phyloP scores from a whole-genome alignment of 2,888 invertebrate species.

The Ormyrus pomaceus region DNA sequence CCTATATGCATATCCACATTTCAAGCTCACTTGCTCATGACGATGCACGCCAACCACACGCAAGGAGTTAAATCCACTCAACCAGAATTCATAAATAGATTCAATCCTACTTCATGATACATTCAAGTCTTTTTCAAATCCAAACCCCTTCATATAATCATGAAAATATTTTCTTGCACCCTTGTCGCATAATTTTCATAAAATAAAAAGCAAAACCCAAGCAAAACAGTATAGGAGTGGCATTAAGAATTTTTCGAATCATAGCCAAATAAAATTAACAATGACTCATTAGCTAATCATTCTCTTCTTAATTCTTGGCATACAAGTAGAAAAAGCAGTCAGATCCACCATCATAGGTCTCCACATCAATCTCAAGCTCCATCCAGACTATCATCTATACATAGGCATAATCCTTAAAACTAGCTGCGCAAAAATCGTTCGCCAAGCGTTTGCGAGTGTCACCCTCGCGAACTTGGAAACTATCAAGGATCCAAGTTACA shows the following conservation, averaged over 20 bases:
- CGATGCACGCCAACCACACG: slow-evolving; percentile 58
- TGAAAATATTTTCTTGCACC: slow-evolving; percentile 8
- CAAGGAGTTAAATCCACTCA: slow-evolving; percentile 58
- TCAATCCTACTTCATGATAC: slow-evolving; percentile 47
- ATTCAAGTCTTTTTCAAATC: slow-evolving; percentile 40
- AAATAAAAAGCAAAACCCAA: too few relatives aligned
- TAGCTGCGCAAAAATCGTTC: slow-evolving; percentile 4
- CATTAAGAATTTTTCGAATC: slow-evolving; percentile 12
- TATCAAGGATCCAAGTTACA: not conserved
- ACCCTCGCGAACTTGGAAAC: not conserved
- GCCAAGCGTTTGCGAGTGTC: slow-evolving; percentile 7
- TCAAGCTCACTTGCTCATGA: slow-evolving; percentile 59
- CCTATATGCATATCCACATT: slow-evolving; percentile 57
- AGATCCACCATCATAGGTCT: slow-evolving; percentile 18
- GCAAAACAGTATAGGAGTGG: not conserved
- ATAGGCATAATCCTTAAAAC: not conserved
- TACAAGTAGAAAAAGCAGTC: slow-evolving; percentile 41
- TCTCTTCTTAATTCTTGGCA: slow-evolving; percentile 5
- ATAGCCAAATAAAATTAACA: slow-evolving; percentile 25
- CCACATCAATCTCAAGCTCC: slow-evolving; percentile 41
- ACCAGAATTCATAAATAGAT: slow-evolving; percentile 54
- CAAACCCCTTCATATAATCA: slow-evolving; percentile 19
- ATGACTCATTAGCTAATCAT: slow-evolving; percentile 35
- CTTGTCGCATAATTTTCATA: slow-evolving; percentile 23
- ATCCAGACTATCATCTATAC: slow-evolving; percentile 39